These are phyloP conservation scores for Pammene fasciana DNA, from an alignment of 2,888 invertebrate species.

Conservation along the genomic window DNA sequence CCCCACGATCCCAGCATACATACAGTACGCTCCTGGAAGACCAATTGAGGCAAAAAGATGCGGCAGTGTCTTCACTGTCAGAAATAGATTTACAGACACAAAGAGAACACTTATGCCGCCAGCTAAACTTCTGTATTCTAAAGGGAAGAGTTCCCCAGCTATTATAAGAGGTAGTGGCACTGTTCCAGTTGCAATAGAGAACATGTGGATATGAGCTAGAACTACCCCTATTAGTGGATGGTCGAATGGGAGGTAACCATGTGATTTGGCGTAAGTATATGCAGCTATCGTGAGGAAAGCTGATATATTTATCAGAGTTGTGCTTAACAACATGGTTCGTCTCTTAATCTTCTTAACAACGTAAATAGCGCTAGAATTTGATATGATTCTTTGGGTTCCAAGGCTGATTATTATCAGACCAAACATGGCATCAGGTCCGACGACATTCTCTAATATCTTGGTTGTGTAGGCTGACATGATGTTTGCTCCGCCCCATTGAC, in stretches of 20 bases:
- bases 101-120: slow-evolving; percentile 66
- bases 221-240: slow-evolving; percentile 59
- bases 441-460: slow-evolving; percentile 63
- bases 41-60: slow-evolving; percentile 57
- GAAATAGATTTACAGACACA: slow-evolving; percentile 62
- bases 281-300: slow-evolving; percentile 58
- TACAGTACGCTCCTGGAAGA: slow-evolving; percentile 60
- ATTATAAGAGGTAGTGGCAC: slow-evolving; percentile 87
- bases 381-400: slow-evolving; percentile 66
- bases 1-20: slow-evolving; percentile 58
- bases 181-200: slow-evolving; percentile 82
- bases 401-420: slow-evolving; percentile 64
- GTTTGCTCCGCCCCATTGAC: slow-evolving; percentile 68
- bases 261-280: slow-evolving; percentile 58
- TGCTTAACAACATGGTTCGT: slow-evolving; percentile 61
- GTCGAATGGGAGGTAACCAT: slow-evolving; percentile 52
- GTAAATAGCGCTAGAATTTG: slow-evolving; percentile 62
- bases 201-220: slow-evolving; percentile 72
- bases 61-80: slow-evolving; percentile 66
- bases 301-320: slow-evolving; percentile 58
- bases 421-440: slow-evolving; percentile 57
- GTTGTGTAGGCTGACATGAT: slow-evolving; percentile 62
- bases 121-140: slow-evolving; percentile 84
- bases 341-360: slow-evolving; percentile 69
- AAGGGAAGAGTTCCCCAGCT: slow-evolving; percentile 87